Base-by-base conservation (phyloP, 2,113 vertebrate species). In the Aramus guarauna region DNA sequence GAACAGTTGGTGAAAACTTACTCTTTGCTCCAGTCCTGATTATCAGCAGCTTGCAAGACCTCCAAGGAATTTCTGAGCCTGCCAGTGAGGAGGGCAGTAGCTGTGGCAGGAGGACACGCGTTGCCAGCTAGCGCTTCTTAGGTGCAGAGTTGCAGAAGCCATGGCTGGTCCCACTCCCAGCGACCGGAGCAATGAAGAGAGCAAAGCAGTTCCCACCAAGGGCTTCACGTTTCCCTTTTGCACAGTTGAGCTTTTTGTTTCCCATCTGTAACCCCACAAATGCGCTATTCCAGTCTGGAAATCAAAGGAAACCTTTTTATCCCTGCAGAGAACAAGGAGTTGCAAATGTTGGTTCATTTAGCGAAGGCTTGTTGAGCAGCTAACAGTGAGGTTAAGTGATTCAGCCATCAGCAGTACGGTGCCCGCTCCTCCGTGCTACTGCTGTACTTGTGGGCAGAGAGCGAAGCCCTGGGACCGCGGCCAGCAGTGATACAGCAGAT, bases 401-500 rank as follows among this genome's bases (percentile, higher is more conserved):
- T 43, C 43, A 80, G 77, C 73, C 32, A 1, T 45, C 73, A 48
- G 81, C 53, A 27, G 53, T 13, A 5, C 45, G 1, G 23, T 34
- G 55, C 41, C 74, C 9, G 6, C 91, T 87, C 63, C 64, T 36
- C 84, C 8, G 5, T 32, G 55, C 78, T 37, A 5, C 45, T n/a
- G 73, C 73, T 0, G 2, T 27, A 3, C 55, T 64, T 2, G 2
- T 37, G 43, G 66, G 73, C 68, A 80, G 73, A 30, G 77, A 69
- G 82, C 30, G 3, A 27, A 69, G 89, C 84, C 67, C 74, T 64
- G 95, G 92, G 77, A 77, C 66, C 18, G 1, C 2, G 2, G 95
- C 94, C 96, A 96, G 92, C 88, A 36, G 81, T 78, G 95, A 88
- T 81, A 87, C 81, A 90, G 96, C 88, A 75, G 47, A 45, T 87